These are phyloP conservation scores for Deroptyus accipitrinus DNA, from an alignment of 2,113 vertebrate species.

Conservation along the genomic window DNA sequence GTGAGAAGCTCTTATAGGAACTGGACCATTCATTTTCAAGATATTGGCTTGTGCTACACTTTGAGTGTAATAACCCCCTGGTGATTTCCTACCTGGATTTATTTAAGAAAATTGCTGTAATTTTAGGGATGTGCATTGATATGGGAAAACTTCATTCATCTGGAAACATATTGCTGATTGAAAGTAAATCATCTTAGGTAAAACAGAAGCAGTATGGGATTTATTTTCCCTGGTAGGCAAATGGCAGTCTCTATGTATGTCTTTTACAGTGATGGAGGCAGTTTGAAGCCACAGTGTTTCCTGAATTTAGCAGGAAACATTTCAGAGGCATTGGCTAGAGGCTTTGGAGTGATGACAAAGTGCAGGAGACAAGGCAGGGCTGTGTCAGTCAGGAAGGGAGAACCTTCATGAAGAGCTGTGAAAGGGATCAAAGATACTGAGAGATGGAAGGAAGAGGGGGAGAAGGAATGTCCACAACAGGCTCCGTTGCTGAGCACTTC, in stretches of 20 bases:
- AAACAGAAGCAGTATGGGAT: slow-evolving; percentile 26
- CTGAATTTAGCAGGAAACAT: not conserved
- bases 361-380: not conserved
- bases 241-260: not conserved
- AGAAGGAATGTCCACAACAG: not conserved
- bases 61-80: not conserved
- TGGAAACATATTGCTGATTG: slow-evolving; percentile 37
- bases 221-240: not conserved
- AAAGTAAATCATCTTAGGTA: slow-evolving; percentile 35
- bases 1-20: not conserved
- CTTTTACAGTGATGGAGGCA: not conserved
- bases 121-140: slow-evolving; percentile 9
- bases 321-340: not conserved
- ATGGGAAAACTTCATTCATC: slow-evolving; percentile 13
- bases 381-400: not conserved
- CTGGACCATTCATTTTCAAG: not conserved
- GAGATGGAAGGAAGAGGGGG: not conserved
- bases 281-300: not conserved
- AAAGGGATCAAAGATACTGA: not conserved
- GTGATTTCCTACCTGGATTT: slow-evolving; percentile 19
- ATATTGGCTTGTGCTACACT: not conserved
- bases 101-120: not conserved
- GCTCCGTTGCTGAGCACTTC: not conserved
- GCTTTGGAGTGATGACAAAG: not conserved
- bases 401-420: not conserved